Base-by-base conservation (phyloP, 2,888 invertebrate genomes). In the Galerucella calmariensis region DNA sequence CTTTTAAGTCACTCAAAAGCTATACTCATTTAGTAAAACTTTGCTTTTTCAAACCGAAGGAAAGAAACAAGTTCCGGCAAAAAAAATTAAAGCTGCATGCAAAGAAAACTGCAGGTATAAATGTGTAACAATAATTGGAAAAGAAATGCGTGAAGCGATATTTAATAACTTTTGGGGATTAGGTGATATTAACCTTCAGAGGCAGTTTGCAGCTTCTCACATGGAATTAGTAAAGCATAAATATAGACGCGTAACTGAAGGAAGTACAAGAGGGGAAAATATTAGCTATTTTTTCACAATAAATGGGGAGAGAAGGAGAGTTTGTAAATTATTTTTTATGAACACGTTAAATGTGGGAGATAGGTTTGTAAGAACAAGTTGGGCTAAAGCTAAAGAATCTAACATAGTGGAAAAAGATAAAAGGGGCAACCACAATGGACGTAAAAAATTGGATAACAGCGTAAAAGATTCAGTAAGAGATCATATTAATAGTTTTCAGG, bases 401-500 rank as follows among this genome's bases (percentile, higher is more conserved):
- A 51, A 51, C 5, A 51, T 51, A 51, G 51, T 51, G 1, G n/a
- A 51, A 51, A n/a, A 51, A 6, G 51, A 51, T 51, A n/a, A n/a
- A n/a, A 51, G 51, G n/a, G 51, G n/a, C 51, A 51, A 51, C n/a
- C 51, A 14, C 14, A 14, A 2, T 2, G 51, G 14, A 51, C n/a
- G n/a, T n/a, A 51, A 51, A n/a, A 51, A 1, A n/a, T 5, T 51
- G n/a, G 46, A 46, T 46, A 16, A 56, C 9, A 56, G 2, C 3
- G 2, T 56, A 6, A 56, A n/a, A 56, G 56, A 56, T 56, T 56
- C 20, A 56, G 6, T 56, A 56, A 56, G 20, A 62, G 62, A 16
- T 10, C 12, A 62, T 62, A 62, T 62, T 24, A 62, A 62, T 62
- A 62, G 62, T 62, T 62, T 62, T 62, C 16, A 0, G 27, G 62